Percentiles rank a stretch among this genome's conserved stretches.
These are phyloP conservation scores for Tiliqua scincoides DNA, from an alignment of 2,113 vertebrate genomes.

Conservation along the genomic window DNA sequence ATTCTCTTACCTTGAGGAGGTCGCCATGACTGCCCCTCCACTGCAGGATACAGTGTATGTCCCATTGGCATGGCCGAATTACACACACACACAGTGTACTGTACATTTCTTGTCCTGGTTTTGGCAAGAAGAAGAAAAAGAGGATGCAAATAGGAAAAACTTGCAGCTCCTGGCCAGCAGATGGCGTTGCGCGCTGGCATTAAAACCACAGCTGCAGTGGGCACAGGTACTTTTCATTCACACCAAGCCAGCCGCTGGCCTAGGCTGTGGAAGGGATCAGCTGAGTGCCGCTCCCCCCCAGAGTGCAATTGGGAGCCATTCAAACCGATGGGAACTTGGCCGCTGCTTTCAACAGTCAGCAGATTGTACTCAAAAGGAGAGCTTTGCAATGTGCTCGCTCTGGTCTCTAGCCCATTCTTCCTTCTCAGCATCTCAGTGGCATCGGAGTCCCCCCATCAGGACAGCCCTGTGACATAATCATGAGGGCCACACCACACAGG, in stretches of 20 bases:
- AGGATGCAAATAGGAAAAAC: neutral
- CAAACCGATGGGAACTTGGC: neutral
- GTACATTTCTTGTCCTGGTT: neutral
- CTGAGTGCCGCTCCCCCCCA: neutral
- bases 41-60: too few relatives aligned
- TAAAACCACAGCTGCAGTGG: neutral
- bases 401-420: neutral
- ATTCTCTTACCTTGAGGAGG: too few relatives aligned
- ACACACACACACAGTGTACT: neutral
- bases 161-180: slow-evolving; percentile 70
- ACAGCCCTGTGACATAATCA: neutral
- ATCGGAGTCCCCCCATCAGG: too few relatives aligned
- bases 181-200: slow-evolving; percentile 83
- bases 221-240: neutral
- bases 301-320: neutral
- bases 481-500: neutral
- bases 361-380: neutral
- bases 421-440: neutral
- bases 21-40: too few relatives aligned
- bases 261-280: neutral
- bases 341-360: neutral
- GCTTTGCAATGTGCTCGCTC: neutral
- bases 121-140: neutral
- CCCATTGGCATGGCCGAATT: too few relatives aligned
- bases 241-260: neutral